Percentiles rank a stretch among this genome's conserved stretches.
phyloP scores from a whole-genome alignment of 1,140 invertebrate genomes.

The Stegodyphus mimosarum region DNA sequence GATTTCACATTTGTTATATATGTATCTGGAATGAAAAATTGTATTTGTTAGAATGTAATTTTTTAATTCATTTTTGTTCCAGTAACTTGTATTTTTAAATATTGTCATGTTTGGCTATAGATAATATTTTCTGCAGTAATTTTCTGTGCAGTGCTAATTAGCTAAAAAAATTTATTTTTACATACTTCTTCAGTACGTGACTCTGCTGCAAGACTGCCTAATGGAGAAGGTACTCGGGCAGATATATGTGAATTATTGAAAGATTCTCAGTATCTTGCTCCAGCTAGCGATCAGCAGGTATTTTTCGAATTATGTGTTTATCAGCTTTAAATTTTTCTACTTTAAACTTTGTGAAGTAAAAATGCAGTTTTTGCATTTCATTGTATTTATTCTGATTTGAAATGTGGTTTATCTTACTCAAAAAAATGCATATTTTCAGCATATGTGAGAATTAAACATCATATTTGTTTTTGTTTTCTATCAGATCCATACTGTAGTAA shows the following conservation, averaged over 20 bases:
- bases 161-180: no score
- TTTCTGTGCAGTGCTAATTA: no score
- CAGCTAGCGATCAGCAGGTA: conserved; percentile 76
- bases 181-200: conserved; percentile 77
- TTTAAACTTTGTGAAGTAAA: no score
- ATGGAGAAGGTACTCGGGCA: conserved; percentile 88
- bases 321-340: no score
- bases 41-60: no score
- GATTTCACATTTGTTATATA: no score
- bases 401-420: background rate
- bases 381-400: conserved; percentile 62
- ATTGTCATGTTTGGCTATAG: no score
- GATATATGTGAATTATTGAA: conserved; percentile 87
- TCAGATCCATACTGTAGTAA: conserved; percentile 84
- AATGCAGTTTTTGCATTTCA: background rate
- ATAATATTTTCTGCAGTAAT: no score
- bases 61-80: no score
- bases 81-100: no score
- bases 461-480: conserved; percentile 1
- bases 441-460: no score
- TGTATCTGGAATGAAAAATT: no score
- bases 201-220: conserved; percentile 90
- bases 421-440: background rate
- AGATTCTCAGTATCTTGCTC: conserved; percentile 86
- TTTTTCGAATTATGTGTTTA: conserved; percentile 37